These are phyloP conservation scores for Megaceryle alcyon DNA, from an alignment of 2,797 vertebrate species.

Conservation along the genomic window DNA sequence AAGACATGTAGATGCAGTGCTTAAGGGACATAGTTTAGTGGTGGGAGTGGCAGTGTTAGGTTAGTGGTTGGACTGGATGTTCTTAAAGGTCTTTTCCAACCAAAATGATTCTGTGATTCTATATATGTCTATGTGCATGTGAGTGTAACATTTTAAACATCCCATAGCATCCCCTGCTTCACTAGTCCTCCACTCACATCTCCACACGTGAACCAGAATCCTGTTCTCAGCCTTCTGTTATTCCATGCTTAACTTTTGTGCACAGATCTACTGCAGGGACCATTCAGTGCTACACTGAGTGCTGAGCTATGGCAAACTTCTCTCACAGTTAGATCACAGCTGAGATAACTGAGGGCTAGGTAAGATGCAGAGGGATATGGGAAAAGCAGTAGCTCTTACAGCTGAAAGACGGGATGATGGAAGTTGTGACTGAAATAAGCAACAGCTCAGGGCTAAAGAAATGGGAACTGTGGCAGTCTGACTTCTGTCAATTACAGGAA, in stretches of 20 bases:
- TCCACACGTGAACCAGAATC: background rate
- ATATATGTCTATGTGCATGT: background rate
- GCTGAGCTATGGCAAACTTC: background rate
- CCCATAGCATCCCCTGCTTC: background rate
- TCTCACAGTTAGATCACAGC: background rate
- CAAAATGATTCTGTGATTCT: too few species aligned
- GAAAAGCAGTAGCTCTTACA: background rate
- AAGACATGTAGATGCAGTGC: too few species aligned
- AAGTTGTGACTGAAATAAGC: background rate
- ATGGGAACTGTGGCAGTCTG: background rate
- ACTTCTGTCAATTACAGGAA: background rate
- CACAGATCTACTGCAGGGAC: background rate
- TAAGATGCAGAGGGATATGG: background rate
- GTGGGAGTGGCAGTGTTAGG: too few species aligned
- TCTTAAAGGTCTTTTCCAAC: too few species aligned
- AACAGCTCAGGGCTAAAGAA: background rate
- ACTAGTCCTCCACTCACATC: background rate
- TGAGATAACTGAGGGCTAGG: background rate
- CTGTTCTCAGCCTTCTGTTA: background rate
- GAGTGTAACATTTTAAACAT: background rate
- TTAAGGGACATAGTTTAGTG: too few species aligned
- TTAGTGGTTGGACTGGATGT: too few species aligned
- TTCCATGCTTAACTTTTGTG: fast-evolving
- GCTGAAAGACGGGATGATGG: background rate
- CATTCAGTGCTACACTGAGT: fast-evolving